Evolutionary conservation across 2,113 vertebrate species (phyloP).

Genomic region (Poeciliopsis retropinna): DNA sequence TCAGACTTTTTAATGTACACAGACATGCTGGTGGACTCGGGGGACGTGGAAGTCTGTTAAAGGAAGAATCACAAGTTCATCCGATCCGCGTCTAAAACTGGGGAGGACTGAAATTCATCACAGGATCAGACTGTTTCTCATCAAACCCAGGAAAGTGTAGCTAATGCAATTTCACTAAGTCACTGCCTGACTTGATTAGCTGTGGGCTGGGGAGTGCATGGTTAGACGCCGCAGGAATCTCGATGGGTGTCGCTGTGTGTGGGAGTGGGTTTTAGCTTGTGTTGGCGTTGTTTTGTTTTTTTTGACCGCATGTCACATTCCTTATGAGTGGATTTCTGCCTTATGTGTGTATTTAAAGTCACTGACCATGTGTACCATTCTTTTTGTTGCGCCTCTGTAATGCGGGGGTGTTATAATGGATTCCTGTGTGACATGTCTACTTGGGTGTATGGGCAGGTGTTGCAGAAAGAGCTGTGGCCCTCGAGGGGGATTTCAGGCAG

Average conservation of each 20-base stretch:
- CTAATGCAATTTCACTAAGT: slow-evolving; percentile 88
- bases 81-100: slow-evolving; percentile 58
- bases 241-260: slow-evolving; percentile 52
- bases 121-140: slow-evolving; percentile 82
- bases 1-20: slow-evolving; percentile 41
- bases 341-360: slow-evolving; percentile 10
- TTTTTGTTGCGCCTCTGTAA: slow-evolving; percentile 11
- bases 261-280: slow-evolving; percentile 34
- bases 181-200: slow-evolving; percentile 83
- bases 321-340: background rate
- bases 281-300: slow-evolving; percentile 17
- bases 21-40: slow-evolving; percentile 36
- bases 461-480: slow-evolving; percentile 28
- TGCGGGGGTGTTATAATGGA: slow-evolving; percentile 9
- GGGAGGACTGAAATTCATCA: slow-evolving; percentile 69
- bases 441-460: slow-evolving; percentile 16
- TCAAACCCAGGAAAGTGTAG: slow-evolving; percentile 83
- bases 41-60: slow-evolving; percentile 63
- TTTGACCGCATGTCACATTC: slow-evolving; percentile 3
- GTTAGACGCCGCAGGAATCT: slow-evolving; percentile 51
- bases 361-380: background rate
- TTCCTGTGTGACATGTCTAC: slow-evolving; percentile 14
- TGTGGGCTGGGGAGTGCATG: slow-evolving; percentile 67
- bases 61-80: slow-evolving; percentile 63
- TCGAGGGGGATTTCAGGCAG: slow-evolving; percentile 64